These are phyloP conservation scores for Callopanchax toddi DNA, from an alignment of 2,113 vertebrate species.

Conservation along the genomic window DNA sequence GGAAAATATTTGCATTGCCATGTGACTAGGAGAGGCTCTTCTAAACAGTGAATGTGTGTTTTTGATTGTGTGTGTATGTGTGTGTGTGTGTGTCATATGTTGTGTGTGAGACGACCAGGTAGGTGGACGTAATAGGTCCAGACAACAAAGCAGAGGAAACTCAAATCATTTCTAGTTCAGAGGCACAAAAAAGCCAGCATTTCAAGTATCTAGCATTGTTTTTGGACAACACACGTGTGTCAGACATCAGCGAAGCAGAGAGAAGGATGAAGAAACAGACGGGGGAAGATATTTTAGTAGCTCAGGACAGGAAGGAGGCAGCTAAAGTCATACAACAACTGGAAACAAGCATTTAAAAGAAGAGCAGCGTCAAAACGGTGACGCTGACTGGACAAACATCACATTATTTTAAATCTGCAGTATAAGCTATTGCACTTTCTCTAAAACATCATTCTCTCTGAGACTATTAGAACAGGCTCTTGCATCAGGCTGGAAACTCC, in stretches of 20 bases:
- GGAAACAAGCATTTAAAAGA: conserved; percentile 65
- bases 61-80: conserved; percentile 31
- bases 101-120: conserved; percentile 31
- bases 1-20: conserved; percentile 78
- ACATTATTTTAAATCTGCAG: conserved; percentile 19
- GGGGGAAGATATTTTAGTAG: conserved; percentile 24
- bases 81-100: conserved; percentile 31
- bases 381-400: conserved; percentile 43
- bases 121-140: conserved; percentile 61
- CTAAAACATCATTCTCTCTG: conserved; percentile 25
- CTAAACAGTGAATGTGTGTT: conserved; percentile 53
- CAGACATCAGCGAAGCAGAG: conserved; percentile 71
- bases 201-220: conserved; percentile 75
- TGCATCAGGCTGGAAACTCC: conserved; percentile 26
- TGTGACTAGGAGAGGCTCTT: conserved; percentile 71
- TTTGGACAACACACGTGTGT: conserved; percentile 64
- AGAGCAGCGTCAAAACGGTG: conserved; percentile 51
- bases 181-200: conserved; percentile 72
- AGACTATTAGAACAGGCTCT: conserved; percentile 11
- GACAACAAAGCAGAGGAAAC: conserved; percentile 70
- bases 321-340: conserved; percentile 52
- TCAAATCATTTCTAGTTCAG: conserved; percentile 66
- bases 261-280: conserved; percentile 30
- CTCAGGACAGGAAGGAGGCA: conserved; percentile 36
- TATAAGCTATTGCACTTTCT: conserved; percentile 53